Conservation (phyloP, 2,797 vertebrate species). For the Morus bassanus region DNA sequence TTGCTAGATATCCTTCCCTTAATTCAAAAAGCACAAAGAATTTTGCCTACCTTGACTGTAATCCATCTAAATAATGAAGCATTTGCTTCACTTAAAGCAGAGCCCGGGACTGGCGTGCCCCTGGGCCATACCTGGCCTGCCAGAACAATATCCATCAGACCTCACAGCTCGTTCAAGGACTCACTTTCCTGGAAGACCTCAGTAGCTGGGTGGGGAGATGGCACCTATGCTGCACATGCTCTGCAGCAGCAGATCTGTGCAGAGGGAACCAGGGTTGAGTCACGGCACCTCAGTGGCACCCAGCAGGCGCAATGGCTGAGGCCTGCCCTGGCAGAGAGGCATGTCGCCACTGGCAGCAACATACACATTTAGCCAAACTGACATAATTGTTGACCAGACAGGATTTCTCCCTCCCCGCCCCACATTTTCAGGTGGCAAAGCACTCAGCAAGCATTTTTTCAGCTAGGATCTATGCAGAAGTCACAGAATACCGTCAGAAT, state of each 20-base stretch:
- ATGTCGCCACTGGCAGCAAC: fast-evolving
- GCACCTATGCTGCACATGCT: neutral
- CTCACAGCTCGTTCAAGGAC: neutral
- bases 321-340: neutral
- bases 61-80: neutral
- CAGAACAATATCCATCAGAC: neutral
- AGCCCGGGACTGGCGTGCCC: fast-evolving
- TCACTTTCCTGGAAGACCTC: neutral
- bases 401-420: neutral
- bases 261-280: neutral
- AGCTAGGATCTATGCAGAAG: neutral
- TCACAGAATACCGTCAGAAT: neutral
- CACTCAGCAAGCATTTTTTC: neutral
- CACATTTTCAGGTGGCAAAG: neutral
- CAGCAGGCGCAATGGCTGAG: neutral
- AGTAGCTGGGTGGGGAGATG: neutral
- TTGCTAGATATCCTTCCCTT: neutral
- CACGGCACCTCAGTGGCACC: neutral
- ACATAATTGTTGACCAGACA: neutral
- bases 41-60: neutral
- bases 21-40: neutral
- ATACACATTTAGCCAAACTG: fast-evolving
- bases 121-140: neutral
- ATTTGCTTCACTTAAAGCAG: neutral
- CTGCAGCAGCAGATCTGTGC: neutral